Conservation (phyloP, 2,888 invertebrate species). For the Meiosimyza platycephala region DNA sequence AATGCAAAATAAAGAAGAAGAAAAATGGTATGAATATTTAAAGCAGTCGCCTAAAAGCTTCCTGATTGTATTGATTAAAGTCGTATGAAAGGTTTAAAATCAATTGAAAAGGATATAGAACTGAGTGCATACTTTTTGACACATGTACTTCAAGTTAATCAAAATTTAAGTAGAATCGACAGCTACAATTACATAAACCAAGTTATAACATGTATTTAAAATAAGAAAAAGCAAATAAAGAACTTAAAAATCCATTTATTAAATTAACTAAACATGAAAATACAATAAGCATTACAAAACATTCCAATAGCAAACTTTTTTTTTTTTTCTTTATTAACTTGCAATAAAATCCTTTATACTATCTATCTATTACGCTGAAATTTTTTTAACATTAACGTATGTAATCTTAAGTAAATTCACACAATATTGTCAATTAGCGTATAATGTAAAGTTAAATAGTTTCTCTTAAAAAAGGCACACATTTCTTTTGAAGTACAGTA, state of each 20-base stretch:
- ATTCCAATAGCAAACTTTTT: conserved; percentile 56
- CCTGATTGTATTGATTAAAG: too few species aligned
- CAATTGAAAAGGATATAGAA: too few species aligned
- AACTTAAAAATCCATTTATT: conserved; percentile 6
- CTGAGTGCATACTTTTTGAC: too few species aligned
- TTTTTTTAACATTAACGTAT: too few species aligned
- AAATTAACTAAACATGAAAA: neutral
- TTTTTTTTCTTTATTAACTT: conserved; percentile 29
- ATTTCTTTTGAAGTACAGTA: conserved; percentile 28
- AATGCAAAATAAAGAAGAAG: neutral
- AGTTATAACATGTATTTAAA: conserved; percentile 14
- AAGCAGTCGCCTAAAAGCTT: too few species aligned
- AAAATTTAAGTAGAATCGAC: neutral
- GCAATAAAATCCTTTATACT: too few species aligned
- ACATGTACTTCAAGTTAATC: too few species aligned
- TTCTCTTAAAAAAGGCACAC: neutral
- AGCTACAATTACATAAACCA: neutral
- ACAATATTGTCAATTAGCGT: conserved; percentile 11
- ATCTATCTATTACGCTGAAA: too few species aligned
- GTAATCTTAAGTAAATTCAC: too few species aligned
- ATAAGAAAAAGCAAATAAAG: conserved; percentile 10
- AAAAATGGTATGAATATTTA: neutral
- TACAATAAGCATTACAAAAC: conserved; percentile 33
- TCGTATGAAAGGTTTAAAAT: too few species aligned
- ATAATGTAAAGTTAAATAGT: neutral